Conservation (phyloP, 2,888 invertebrate species). For the Tinea pellionella region DNA sequence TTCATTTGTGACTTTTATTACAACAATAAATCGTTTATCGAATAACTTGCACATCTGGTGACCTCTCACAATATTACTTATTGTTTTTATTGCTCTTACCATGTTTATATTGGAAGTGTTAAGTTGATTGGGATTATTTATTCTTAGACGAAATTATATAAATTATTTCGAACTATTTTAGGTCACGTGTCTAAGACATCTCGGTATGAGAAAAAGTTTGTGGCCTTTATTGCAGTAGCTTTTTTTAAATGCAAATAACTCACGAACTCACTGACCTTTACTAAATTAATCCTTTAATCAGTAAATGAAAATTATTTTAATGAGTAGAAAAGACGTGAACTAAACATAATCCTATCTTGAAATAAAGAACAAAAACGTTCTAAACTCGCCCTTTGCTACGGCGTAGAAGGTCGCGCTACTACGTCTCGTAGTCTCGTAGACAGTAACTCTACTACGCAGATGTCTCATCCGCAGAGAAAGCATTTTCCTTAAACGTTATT, state of each 20-base stretch:
- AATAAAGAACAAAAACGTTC: not conserved
- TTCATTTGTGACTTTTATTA: conserved; percentile 6
- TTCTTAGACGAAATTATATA: too few relatives aligned
- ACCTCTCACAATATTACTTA: not conserved
- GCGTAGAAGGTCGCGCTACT: conserved; percentile 4
- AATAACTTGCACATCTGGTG: conserved; percentile 5
- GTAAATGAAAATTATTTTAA: too few relatives aligned
- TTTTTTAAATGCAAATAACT: too few relatives aligned
- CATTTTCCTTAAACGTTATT: not conserved
- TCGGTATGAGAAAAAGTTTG: too few relatives aligned
- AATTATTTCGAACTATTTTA: too few relatives aligned
- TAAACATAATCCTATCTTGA: not conserved
- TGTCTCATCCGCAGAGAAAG: not conserved
- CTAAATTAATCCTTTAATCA: too few relatives aligned
- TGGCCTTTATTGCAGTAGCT: too few relatives aligned
- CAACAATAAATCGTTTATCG: conserved; percentile 7
- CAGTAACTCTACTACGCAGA: not conserved
- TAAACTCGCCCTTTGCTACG: not conserved
- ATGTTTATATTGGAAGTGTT: too few relatives aligned
- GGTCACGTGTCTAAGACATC: too few relatives aligned
- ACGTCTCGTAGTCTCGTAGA: not conserved
- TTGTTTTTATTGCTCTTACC: not conserved
- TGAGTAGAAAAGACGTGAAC: not conserved
- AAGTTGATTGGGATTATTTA: too few relatives aligned
- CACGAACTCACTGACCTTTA: too few relatives aligned